These are phyloP conservation scores for Urocitellus parryii DNA, from an alignment of 2,113 vertebrate genomes.

Conservation along the genomic window DNA sequence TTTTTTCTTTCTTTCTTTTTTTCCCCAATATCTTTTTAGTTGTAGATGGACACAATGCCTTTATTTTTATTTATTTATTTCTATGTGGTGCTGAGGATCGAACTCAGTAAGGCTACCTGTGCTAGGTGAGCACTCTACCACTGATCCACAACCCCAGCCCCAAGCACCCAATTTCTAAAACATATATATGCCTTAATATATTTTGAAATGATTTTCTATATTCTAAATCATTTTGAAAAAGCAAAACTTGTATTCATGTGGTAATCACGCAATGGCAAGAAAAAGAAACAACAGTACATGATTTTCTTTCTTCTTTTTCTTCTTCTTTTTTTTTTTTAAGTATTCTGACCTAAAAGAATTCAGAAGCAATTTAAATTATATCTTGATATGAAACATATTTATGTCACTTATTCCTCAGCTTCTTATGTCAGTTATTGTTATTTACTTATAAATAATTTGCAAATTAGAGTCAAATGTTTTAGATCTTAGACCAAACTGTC, in stretches of 20 bases:
- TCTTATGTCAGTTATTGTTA: neutral
- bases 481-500: constrained; percentile 1
- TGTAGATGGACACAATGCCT: too few species aligned
- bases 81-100: too few species aligned
- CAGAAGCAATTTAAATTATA: neutral
- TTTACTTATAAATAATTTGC: neutral
- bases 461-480: constrained; percentile 6
- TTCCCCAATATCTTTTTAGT: too few species aligned
- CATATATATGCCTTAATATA: neutral
- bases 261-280: neutral
- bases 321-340: neutral
- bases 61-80: too few species aligned
- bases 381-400: neutral
- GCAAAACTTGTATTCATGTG: neutral
- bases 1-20: neutral
- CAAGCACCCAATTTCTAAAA: constrained; percentile 29
- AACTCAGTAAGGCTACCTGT: too few species aligned
- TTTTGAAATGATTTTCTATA: neutral
- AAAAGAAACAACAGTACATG: neutral
- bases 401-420: constrained; percentile 8
- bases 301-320: neutral
- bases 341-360: neutral
- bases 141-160: too few species aligned
- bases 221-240: neutral
- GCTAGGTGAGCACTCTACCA: too few species aligned